A percentile compares a stretch with the other conserved stretches of the same genome.
Conservation (phyloP, 2,113 vertebrate species). For the Todiramphus chloris region DNA sequence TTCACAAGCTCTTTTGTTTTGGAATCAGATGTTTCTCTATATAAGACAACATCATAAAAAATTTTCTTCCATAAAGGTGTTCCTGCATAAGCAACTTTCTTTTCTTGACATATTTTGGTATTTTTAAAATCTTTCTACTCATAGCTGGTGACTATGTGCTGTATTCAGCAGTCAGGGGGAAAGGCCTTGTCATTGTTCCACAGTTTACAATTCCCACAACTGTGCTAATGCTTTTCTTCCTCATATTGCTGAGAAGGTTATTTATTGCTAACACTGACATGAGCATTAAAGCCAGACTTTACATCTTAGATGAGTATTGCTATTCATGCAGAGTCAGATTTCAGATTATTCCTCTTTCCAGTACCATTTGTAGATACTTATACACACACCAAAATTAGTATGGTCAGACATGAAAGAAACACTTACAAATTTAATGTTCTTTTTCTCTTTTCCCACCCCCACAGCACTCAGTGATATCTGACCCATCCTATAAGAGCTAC, state of each 20-base stretch:
- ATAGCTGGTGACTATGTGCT: not conserved
- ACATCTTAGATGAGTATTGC: not conserved
- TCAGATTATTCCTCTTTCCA: not conserved
- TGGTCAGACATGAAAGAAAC: not conserved
- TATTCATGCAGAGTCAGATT: not conserved
- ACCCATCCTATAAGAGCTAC: not conserved
- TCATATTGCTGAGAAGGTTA: not conserved
- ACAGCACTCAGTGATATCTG: not conserved
- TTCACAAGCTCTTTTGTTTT: not conserved
- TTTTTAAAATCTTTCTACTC: not conserved
- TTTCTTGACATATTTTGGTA: not conserved
- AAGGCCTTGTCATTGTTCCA: not conserved
- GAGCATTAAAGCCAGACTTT: not conserved
- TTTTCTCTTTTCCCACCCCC: not conserved
- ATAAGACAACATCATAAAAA: not conserved
- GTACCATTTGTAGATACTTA: not conserved
- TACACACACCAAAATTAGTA: not conserved
- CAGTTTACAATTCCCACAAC: not conserved
- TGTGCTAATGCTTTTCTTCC: not conserved
- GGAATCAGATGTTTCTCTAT: not conserved
- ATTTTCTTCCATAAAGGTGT: not conserved
- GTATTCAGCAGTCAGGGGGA: not conserved
- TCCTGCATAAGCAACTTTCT: not conserved
- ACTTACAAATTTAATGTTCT: not conserved
- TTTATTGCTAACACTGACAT: not conserved